These are phyloP conservation scores for Harmothoe impar DNA, from an alignment of 2,888 invertebrate species.

Conservation along the genomic window DNA sequence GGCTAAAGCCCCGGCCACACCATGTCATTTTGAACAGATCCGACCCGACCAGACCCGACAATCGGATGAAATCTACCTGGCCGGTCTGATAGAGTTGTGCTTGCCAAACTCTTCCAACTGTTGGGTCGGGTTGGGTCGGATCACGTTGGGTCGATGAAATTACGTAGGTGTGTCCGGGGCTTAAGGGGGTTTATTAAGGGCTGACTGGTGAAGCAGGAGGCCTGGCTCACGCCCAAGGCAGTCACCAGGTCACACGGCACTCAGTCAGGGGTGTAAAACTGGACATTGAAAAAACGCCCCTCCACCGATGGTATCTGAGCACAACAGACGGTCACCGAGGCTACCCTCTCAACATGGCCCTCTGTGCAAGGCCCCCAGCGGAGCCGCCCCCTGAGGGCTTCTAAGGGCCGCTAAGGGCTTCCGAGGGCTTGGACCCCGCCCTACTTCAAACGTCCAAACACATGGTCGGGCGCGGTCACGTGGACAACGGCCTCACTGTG, in stretches of 20 bases:
- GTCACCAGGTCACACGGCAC: neutral
- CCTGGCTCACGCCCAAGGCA: neutral
- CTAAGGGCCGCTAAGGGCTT: conserved; percentile 31
- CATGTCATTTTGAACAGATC: too few species aligned
- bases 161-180: too few species aligned
- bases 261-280: too few species aligned
- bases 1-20: too few species aligned
- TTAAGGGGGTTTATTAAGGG: neutral
- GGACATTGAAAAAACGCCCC: neutral
- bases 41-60: too few species aligned
- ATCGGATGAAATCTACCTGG: too few species aligned
- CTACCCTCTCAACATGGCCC: neutral
- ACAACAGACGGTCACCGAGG: neutral
- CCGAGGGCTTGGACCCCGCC: neutral
- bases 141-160: too few species aligned
- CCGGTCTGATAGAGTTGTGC: too few species aligned
- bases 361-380: conserved; percentile 5
- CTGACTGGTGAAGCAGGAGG: neutral
- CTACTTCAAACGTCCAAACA: neutral
- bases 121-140: too few species aligned
- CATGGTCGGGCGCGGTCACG: conserved; percentile 22
- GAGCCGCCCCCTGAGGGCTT: conserved; percentile 5
- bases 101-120: too few species aligned
- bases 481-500: neutral
- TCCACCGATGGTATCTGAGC: neutral